A percentile compares a stretch with the other conserved stretches of the same genome.
phyloP scores from a whole-genome alignment of 1,140 invertebrate species.

The Calephelis virginiensis region DNA sequence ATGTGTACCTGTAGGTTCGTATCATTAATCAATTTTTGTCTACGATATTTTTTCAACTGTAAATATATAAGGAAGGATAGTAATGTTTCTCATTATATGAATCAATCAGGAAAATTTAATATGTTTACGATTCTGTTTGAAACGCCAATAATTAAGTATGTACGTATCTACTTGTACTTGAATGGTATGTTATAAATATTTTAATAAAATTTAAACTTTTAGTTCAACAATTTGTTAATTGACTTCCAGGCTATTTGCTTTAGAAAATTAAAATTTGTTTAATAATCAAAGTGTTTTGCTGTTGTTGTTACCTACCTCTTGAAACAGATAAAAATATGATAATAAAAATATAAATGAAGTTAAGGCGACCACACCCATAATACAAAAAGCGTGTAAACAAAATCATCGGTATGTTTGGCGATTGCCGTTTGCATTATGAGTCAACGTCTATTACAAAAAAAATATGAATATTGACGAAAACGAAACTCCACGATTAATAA shows the following conservation, averaged over 20 bases:
- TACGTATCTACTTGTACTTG: no score
- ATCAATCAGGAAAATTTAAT: no score
- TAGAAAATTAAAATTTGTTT: no score
- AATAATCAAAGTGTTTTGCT: not conserved
- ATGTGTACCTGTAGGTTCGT: not conserved
- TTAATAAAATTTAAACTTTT: no score
- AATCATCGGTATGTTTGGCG: not conserved
- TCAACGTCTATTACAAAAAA: not conserved
- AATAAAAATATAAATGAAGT: not conserved
- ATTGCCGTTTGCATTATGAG: not conserved
- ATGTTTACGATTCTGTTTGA: no score
- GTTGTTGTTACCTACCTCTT: not conserved
- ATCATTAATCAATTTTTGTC: not conserved
- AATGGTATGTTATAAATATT: no score
- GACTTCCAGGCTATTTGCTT: no score
- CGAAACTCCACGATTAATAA: not conserved
- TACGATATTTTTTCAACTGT: no score
- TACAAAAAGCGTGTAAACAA: conserved; percentile 5
- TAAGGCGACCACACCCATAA: conserved; percentile 4
- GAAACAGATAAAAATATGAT: not conserved
- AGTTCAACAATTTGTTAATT: no score
- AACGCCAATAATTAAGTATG: no score
- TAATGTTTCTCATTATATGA: no score
- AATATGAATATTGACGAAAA: conserved; percentile 9
- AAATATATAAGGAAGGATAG: not conserved